These are phyloP conservation scores for Burhinus bistriatus DNA, from an alignment of 2,113 vertebrate species.

Conservation along the genomic window DNA sequence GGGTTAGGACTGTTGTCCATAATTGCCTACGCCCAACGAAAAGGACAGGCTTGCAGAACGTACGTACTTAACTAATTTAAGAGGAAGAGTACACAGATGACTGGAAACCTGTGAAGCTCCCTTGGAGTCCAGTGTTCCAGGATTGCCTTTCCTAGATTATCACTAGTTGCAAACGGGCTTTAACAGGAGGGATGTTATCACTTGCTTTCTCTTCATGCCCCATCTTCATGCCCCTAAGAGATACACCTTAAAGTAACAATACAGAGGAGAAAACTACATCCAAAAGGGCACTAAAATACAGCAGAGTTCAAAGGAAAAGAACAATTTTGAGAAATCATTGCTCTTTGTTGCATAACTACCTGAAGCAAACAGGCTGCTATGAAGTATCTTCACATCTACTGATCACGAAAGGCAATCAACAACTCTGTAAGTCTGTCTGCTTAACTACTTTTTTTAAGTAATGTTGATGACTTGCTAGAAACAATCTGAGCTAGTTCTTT, in stretches of 20 bases:
- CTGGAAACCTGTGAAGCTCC: neutral
- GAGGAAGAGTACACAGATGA: neutral
- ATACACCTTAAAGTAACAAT: neutral
- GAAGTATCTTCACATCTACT: neutral
- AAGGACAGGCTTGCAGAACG: neutral
- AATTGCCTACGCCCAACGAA: neutral
- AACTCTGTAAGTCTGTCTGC: neutral
- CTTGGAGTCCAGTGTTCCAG: neutral
- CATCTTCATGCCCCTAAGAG: neutral
- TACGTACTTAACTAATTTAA: rapidly evolving
- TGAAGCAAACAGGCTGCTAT: neutral
- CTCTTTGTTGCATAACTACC: neutral
- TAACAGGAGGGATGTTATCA: neutral
- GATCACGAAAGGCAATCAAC: neutral
- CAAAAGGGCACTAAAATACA: neutral
- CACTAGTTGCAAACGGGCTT: neutral
- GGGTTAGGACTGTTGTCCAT: neutral
- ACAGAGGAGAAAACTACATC: neutral
- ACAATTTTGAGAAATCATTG: neutral
- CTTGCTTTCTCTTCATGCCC: neutral
- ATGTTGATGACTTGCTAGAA: neutral
- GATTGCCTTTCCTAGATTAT: neutral
- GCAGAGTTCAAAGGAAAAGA: neutral
- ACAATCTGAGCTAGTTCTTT: constrained; percentile 19
- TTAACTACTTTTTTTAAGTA: neutral